Conservation (phyloP, 2,797 vertebrate genomes). For the Clamator glandarius region DNA sequence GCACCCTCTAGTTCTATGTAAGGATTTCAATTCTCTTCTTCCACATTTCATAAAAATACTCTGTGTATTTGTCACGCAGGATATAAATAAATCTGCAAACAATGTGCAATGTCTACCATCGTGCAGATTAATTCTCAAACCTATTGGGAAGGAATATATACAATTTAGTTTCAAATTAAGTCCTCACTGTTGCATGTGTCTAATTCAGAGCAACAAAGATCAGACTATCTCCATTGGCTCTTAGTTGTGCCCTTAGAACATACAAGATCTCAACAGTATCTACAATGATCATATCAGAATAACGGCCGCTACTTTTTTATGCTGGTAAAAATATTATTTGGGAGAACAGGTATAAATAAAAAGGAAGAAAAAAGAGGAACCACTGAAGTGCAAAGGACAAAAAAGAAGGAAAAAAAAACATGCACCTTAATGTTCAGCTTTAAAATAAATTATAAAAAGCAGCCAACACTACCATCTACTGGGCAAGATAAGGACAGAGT, state of each 20-base stretch:
- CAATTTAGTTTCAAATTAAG: not conserved
- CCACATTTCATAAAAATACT: not conserved
- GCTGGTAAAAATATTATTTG: not conserved
- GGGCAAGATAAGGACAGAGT: conserved; percentile 73
- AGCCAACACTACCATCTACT: conserved; percentile 82
- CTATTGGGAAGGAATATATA: not conserved
- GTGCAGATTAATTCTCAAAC: not conserved
- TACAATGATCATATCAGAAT: not conserved
- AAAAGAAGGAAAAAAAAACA: not conserved
- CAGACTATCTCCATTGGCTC: not conserved
- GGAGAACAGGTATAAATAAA: not conserved
- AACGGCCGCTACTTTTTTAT: not conserved
- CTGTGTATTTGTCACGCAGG: not conserved
- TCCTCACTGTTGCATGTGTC: not conserved
- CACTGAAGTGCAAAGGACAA: not conserved
- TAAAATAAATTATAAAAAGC: conserved; percentile 65
- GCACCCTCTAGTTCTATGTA: not conserved
- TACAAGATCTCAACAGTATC: not conserved
- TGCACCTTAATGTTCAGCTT: not conserved
- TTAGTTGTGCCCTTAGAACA: not conserved
- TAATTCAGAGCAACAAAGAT: not conserved
- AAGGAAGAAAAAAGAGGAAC: not conserved
- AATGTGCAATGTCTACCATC: not conserved
- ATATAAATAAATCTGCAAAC: not conserved
- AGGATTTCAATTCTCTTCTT: not conserved